Evolutionary conservation across 2,797 vertebrate species (phyloP).

Genomic region (Potorous gilbertii): DNA sequence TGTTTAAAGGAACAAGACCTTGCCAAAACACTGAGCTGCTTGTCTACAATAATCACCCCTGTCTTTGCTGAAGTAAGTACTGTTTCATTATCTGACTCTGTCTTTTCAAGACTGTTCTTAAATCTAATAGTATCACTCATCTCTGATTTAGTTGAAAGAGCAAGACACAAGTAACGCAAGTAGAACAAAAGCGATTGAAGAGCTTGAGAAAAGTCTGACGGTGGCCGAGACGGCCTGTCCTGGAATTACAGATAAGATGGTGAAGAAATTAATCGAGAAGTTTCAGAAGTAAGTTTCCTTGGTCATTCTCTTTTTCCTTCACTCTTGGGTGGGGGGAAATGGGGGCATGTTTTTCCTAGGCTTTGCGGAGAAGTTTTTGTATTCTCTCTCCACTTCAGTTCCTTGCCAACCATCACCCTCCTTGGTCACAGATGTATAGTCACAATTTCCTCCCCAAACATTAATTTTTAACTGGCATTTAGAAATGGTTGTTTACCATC

Average conservation of each 20-base stretch:
- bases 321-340: not conserved
- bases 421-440: not conserved
- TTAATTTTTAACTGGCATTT: not conserved
- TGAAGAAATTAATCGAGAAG: conserved; percentile 93
- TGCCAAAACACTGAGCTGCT: conserved; percentile 89
- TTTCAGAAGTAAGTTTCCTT: conserved; percentile 88
- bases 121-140: conserved; percentile 52
- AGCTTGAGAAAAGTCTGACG: conserved; percentile 93
- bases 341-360: not conserved
- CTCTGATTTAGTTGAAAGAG: conserved; percentile 89
- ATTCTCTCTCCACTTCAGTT: not conserved
- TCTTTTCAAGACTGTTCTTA: conserved; percentile 18
- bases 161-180: conserved; percentile 91
- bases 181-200: conserved; percentile 91
- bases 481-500: not conserved
- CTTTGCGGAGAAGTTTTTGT: not conserved
- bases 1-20: conserved; percentile 90
- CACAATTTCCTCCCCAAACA: not conserved
- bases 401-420: not conserved
- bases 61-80: conserved; percentile 91
- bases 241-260: conserved; percentile 95
- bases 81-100: conserved; percentile 31
- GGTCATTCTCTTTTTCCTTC: not conserved
- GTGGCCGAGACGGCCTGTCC: conserved; percentile 91
- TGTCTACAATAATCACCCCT: conserved; percentile 92